Evolutionary conservation across 92 coral and sea anemone species (phyloP).

Genomic region (Porites evermanni): DNA sequence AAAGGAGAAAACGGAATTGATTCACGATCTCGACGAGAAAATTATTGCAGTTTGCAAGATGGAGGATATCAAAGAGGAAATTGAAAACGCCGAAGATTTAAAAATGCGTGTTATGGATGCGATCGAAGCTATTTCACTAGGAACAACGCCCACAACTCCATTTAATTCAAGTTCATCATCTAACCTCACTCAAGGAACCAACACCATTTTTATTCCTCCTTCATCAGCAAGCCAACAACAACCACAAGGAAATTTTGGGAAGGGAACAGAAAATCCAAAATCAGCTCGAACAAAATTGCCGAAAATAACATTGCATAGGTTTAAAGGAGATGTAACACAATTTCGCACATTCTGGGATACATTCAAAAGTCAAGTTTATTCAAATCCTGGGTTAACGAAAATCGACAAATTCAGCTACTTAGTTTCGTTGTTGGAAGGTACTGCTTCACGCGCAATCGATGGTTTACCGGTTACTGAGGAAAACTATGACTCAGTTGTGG

Average conservation of each 20-base stretch:
- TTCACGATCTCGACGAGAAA: too few species aligned
- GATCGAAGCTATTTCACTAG: background rate
- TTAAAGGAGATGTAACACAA: conserved; percentile 55
- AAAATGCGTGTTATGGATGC: conserved; percentile 32
- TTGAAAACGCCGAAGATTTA: conserved; percentile 17
- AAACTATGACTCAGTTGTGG: conserved; percentile 32
- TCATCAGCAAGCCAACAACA: too few species aligned
- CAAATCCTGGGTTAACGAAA: conserved; percentile 31
- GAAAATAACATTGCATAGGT: conserved; percentile 42
- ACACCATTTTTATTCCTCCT: too few species aligned
- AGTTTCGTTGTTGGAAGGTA: conserved; percentile 53
- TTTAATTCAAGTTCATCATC: too few species aligned
- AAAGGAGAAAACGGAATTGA: too few species aligned
- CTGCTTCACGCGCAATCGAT: conserved; percentile 52
- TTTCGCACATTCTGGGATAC: conserved; percentile 69
- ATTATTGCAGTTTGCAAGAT: too few species aligned
- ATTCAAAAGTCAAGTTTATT: conserved; percentile 54
- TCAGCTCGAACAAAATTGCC: conserved; percentile 28
- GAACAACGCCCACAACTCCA: conserved; percentile 5
- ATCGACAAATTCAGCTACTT: conserved; percentile 66
- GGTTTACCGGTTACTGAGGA: conserved; percentile 60
- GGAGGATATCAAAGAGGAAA: too few species aligned
- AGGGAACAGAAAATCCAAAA: background rate
- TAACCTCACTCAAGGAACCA: too few species aligned
- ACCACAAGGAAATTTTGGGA: too few species aligned